Base-by-base conservation (phyloP, 2,113 vertebrate genomes). In the Vulpes vulpes region DNA sequence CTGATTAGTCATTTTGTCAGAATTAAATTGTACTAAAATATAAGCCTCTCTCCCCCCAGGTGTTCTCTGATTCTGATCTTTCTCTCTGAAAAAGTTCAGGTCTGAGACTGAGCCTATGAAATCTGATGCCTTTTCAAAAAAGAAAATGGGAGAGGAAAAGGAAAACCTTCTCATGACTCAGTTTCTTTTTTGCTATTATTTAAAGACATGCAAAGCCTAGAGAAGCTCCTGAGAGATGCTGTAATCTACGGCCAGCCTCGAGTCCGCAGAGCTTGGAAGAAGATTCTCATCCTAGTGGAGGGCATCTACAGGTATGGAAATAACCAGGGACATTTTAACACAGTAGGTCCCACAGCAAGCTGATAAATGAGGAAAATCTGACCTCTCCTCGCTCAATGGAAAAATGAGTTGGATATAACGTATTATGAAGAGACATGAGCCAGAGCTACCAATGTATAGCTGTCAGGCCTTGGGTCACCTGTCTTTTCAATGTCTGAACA, bases 231-330 rank as follows among this genome's bases (percentile, higher is more conserved):
- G 80, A 99, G 98, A 96, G 99, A 99, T 16, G 99, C 99, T 8
- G 96, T 99, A 97, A 98, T 99, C 97, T 98, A 98, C 1, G 99
- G 99, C 22, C 99, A 99, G 96, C 99, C 99, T 95, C 99, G 99
- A 95, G 99, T 98, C 1, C 99, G 93, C 94, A 99, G 99, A 98
- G 99, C 99, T 59, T 99, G 99, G 99, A 99, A 97, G 97, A 99
- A 99, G 99, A 99, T 99, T 97, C 99, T 99, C 96, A 99, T 99
- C 98, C 97, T 99, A 7, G 99, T 99, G 93, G 99, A 99, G 95
- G 99, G 99, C 91, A 99, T 99, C 99, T 99, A 99, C 98, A 99
- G 99, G 99, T 99, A 98, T 32, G 98, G 87, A 25, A 92, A 27
- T 91, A 69, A 43, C 49, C 8, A 0, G 38, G 97, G 49, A 80